phyloP scores from a whole-genome alignment of 2,113 vertebrate genomes.

The Oostethus manadensis region DNA sequence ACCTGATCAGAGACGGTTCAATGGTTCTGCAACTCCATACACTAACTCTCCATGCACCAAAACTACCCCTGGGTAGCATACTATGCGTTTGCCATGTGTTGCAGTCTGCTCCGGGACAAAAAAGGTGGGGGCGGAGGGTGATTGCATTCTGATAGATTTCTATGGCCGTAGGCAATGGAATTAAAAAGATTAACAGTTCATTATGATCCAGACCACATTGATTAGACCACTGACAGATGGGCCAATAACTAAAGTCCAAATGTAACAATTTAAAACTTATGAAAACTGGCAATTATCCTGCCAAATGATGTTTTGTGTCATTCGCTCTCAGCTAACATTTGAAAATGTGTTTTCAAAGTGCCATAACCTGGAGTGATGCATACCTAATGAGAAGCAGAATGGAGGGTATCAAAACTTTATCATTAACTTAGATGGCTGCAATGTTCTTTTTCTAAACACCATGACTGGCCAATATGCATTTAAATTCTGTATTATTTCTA shows the following conservation, averaged over 20 bases:
- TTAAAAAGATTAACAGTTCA: conserved; percentile 80
- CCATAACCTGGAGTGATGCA: conserved; percentile 45
- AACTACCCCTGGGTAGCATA: conserved; percentile 55
- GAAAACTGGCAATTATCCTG: conserved; percentile 65
- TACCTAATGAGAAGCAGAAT: conserved; percentile 47
- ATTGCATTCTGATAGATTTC: conserved; percentile 78
- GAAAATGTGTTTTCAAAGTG: conserved; percentile 44
- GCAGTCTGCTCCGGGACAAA: conserved; percentile 43
- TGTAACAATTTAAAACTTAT: conserved; percentile 68
- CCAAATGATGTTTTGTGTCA: conserved; percentile 63
- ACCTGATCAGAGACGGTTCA: conserved; percentile 74
- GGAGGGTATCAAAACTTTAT: conserved; percentile 42
- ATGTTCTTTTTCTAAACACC: conserved; percentile 12
- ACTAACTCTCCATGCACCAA: conserved; percentile 60
- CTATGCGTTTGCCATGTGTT: conserved; percentile 49
- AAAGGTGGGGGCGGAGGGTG: conserved; percentile 45
- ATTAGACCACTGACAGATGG: conserved; percentile 71
- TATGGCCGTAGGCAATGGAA: conserved; percentile 70
- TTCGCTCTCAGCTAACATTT: conserved; percentile 54
- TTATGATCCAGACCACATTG: conserved; percentile 73
- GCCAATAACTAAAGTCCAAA: conserved; percentile 66
- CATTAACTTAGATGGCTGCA: conserved; percentile 33
- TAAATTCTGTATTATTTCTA: neutral
- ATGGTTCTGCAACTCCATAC: conserved; percentile 64
- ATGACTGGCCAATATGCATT: conserved; percentile 20